Conservation (phyloP, 1,140 invertebrate genomes). For the Euborellia annulipes region DNA sequence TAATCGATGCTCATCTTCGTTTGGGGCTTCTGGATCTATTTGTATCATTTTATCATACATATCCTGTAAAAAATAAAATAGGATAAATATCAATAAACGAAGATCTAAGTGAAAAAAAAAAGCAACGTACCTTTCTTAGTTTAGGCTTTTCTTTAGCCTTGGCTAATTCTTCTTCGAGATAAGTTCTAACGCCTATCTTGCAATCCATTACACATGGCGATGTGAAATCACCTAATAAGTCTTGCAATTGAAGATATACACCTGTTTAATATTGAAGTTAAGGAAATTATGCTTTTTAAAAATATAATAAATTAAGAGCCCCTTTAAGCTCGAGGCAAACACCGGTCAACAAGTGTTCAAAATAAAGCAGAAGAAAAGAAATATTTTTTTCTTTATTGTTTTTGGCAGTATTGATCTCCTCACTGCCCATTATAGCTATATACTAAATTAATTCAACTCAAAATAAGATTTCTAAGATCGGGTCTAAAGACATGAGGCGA, state of each 20-base stretch:
- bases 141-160: conserved; percentile 92
- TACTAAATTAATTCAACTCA: too few species aligned
- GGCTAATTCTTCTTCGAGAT: conserved; percentile 83
- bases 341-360: too few species aligned
- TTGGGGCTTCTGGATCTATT: conserved; percentile 79
- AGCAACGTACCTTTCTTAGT: conserved; percentile 49
- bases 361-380: too few species aligned
- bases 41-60: conserved; percentile 99
- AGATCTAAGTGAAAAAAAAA: too few species aligned
- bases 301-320: too few species aligned
- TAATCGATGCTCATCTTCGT: conserved; percentile 70
- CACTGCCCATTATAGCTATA: too few species aligned
- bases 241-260: conserved; percentile 78
- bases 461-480: too few species aligned
- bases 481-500: too few species aligned
- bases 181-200: conserved; percentile 88
- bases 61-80: conserved; percentile 36
- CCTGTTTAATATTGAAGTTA: conserved; percentile 12
- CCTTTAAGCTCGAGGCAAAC: too few species aligned
- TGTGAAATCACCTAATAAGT: conserved; percentile 77
- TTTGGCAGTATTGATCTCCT: too few species aligned
- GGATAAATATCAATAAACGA: background rate
- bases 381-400: too few species aligned
- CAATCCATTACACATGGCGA: conserved; percentile 93
- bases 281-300: conserved; percentile 12